phyloP scores from a whole-genome alignment of 2,888 invertebrate species.

The Lathronympha strigana region DNA sequence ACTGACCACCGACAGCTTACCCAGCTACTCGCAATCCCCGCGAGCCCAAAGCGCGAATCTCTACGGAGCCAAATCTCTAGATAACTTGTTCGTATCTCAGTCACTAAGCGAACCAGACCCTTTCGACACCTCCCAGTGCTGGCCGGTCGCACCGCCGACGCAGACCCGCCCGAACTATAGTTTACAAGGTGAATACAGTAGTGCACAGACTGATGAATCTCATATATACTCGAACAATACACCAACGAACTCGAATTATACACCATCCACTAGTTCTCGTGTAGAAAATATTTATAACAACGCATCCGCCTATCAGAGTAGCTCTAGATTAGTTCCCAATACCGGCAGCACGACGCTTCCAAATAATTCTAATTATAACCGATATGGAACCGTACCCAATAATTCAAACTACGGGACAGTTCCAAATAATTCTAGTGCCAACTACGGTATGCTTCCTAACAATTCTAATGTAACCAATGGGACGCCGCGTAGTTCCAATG shows the following conservation, averaged over 20 bases:
- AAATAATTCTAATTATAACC: slow-evolving; percentile 31
- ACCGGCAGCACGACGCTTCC: slow-evolving; percentile 20
- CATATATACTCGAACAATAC: slow-evolving; percentile 58
- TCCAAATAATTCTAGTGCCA: slow-evolving; percentile 16
- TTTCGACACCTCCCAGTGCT: slow-evolving; percentile 70
- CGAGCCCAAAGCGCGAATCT: slow-evolving; percentile 58
- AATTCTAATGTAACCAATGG: slow-evolving; percentile 21
- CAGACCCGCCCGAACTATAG: slow-evolving; percentile 53
- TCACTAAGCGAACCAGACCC: slow-evolving; percentile 59
- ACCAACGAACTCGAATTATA: slow-evolving; percentile 38
- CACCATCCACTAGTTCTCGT: slow-evolving; percentile 49
- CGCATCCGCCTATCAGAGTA: slow-evolving; percentile 54
- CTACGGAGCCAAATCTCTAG: slow-evolving; percentile 74
- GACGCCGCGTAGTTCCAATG: slow-evolving; percentile 30
- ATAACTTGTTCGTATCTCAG: slow-evolving; percentile 60
- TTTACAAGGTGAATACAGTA: slow-evolving; percentile 50
- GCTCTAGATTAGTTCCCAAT: slow-evolving; percentile 40
- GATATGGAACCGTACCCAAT: slow-evolving; percentile 23
- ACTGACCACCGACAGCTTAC: slow-evolving; percentile 72
- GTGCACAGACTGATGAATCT: slow-evolving; percentile 58
- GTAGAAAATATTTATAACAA: slow-evolving; percentile 59
- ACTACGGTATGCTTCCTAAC: slow-evolving; percentile 40
- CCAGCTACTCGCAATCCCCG: slow-evolving; percentile 57
- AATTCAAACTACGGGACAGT: slow-evolving; percentile 2
- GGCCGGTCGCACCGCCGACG: slow-evolving; percentile 59